Conservation (phyloP, 1,140 invertebrate species). For the Tribolium madens region DNA sequence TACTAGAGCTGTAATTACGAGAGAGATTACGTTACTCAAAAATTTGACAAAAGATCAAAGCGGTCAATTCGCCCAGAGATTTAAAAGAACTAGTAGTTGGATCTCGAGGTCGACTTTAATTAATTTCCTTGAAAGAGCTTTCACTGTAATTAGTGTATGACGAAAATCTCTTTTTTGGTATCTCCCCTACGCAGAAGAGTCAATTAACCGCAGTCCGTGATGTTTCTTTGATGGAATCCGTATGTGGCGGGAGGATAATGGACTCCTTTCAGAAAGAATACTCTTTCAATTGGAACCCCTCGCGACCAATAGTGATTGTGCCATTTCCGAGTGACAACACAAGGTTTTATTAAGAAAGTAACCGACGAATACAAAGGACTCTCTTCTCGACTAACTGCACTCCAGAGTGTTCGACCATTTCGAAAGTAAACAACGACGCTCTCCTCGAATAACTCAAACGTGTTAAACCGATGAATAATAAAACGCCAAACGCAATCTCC, state of each 20-base stretch:
- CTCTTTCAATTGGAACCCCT: constrained; percentile 51
- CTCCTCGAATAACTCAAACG: constrained; percentile 19
- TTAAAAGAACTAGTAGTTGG: background rate
- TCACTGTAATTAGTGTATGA: constrained; percentile 42
- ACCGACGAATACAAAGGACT: constrained; percentile 40
- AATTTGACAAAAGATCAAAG: background rate
- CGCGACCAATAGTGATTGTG: constrained; percentile 51
- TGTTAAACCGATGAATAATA: constrained; percentile 5
- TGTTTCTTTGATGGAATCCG: constrained; percentile 29
- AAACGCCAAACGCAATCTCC: background rate
- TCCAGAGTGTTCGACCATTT: constrained; percentile 2
- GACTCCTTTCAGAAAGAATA: constrained; percentile 49
- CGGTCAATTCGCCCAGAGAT: background rate
- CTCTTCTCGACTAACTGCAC: constrained; percentile 20
- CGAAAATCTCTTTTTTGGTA: constrained; percentile 26
- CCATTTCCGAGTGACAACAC: constrained; percentile 52
- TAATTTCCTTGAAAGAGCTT: background rate
- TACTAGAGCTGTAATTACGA: background rate
- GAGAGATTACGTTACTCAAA: background rate
- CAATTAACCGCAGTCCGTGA: constrained; percentile 46
- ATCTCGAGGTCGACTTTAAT: background rate
- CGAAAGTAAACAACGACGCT: constrained; percentile 20
- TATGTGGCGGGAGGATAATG: constrained; percentile 46
- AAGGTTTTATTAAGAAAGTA: constrained; percentile 46
- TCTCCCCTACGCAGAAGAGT: constrained; percentile 22